Evolutionary conservation across 2,113 vertebrate species (phyloP).

Genomic region (Dasyornis broadbenti): DNA sequence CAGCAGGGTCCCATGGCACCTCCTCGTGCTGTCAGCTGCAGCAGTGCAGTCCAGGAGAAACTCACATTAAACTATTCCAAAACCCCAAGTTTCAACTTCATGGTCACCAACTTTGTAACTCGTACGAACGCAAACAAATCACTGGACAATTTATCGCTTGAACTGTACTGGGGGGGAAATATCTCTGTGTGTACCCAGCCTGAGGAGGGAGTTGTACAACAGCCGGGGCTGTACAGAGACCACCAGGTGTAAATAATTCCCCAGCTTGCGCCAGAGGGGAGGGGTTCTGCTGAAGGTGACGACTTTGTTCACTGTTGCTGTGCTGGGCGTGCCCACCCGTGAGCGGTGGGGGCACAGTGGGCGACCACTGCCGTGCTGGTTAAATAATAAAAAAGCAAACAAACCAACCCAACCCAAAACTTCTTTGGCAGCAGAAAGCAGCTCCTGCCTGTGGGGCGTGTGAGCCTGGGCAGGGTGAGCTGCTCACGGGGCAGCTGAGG

Average conservation of each 20-base stretch:
- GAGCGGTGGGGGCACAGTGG: slow-evolving; percentile 81
- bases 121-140: slow-evolving; percentile 17
- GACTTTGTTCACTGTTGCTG: slow-evolving; percentile 74
- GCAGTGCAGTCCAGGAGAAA: background rate
- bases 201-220: slow-evolving; percentile 71
- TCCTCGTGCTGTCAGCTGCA: background rate
- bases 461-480: background rate
- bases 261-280: slow-evolving; percentile 79
- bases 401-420: background rate
- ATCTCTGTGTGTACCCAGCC: slow-evolving; percentile 68
- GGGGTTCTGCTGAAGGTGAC: slow-evolving; percentile 58
- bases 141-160: slow-evolving; percentile 37
- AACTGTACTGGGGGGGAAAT: slow-evolving; percentile 38
- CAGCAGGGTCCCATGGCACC: background rate
- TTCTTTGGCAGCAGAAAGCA: slow-evolving; percentile 73
- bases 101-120: slow-evolving; percentile 11
- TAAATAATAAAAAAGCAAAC: slow-evolving; percentile 76
- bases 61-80: background rate
- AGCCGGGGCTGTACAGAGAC: slow-evolving; percentile 80
- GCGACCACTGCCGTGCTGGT: slow-evolving; percentile 80
- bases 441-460: background rate
- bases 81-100: background rate
- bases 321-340: slow-evolving; percentile 77
- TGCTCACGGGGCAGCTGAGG: background rate
- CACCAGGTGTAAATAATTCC: slow-evolving; percentile 85